Base-by-base conservation (phyloP, 2,113 vertebrate species). In the Alligator sinensis region DNA sequence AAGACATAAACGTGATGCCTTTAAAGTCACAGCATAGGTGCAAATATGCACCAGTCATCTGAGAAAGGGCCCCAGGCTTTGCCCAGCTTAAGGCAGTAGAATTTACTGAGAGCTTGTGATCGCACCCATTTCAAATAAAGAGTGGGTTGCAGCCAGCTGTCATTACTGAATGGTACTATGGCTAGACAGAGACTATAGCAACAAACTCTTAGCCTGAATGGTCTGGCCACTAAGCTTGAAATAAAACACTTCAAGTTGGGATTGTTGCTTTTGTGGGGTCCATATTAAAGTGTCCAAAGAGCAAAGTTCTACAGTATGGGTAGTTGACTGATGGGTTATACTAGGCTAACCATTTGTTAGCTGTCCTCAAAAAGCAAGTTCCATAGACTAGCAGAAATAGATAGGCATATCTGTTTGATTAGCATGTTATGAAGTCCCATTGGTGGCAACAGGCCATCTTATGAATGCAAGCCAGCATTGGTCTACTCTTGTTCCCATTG, bases 1-100 rank as follows among this genome's bases (percentile, higher is more conserved):
- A 21, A 19, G 1, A 0, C 10, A 24, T 2, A 2, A 19, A 2
- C 9, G 0, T 0, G 38, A 6, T 28, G 9, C 25, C 62, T 88
- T 4, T 57, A 34, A 64, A 57, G 17, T 21, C 8, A 4, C 15
- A 63, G 28, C 47, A 21, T 1, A 9, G 3, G 25, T 27, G 64
- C 14, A 84, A 60, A 76, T 11, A 55, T 0, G 5, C 18, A 63
- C 14, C 47, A 12, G 47, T 47, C 28, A 21, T 64, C 90, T 86
- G 70, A 64, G 5, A 64, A 82, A 22, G n/a, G 85, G 58, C 24
- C 13, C 82, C 57, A 47, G 64, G 57, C 24, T 81, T 80, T 78
- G 64, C 1, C 1, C 55, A 78, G 5, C 1, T 1, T 4, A 34
- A 16, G 5, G 16, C 16, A 18, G 18, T 62, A 62, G 54, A 74